Base-by-base conservation (phyloP, 2,888 invertebrate genomes). In the Eledona agricola region DNA sequence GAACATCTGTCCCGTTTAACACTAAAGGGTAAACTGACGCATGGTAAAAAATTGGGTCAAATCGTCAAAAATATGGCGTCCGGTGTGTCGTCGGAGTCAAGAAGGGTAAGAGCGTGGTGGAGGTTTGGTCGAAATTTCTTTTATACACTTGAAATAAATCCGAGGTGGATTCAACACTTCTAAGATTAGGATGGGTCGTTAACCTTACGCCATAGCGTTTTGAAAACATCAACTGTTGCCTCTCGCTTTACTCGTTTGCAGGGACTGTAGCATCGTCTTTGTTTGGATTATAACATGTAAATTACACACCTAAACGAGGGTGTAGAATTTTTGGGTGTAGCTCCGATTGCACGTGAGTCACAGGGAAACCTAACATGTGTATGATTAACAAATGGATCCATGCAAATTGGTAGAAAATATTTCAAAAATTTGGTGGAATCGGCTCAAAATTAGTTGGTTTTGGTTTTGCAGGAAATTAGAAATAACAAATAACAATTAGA, bases 181-280 rank as follows among this genome's bases (percentile, higher is more conserved):
- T 65, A 60, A 66, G 65, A 67, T 67, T 67, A 67, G 67, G 67
- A 65, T 64, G 67, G 67, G 67, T 67, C 67, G 67, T 67, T 67
- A 64, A 65, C 67, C 67, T 65, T 63, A 57, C 54, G 56, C 64
- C 61, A 64, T 65, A 51, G 57, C 34, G 49, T 57, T 58, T 58
- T 55, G 50, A 56, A 58, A 57, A 58, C 57, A 59, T 61, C n/a
- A n/a, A n/a, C n/a, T n/a, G n/a, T n/a, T n/a, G n/a, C n/a, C n/a
- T n/a, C n/a, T n/a, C n/a, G n/a, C n/a, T n/a, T n/a, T n/a, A n/a
- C n/a, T n/a, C n/a, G n/a, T n/a, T n/a, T n/a, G n/a, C n/a, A n/a
- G n/a, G n/a, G n/a, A n/a, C n/a, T n/a, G n/a, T n/a, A n/a, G n/a
- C n/a, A n/a, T n/a, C 50, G 55, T 57, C 55, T 60, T 47, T 29